phyloP scores from a whole-genome alignment of 2,113 vertebrate genomes.

The Dunckerocampus dactyliophorus region DNA sequence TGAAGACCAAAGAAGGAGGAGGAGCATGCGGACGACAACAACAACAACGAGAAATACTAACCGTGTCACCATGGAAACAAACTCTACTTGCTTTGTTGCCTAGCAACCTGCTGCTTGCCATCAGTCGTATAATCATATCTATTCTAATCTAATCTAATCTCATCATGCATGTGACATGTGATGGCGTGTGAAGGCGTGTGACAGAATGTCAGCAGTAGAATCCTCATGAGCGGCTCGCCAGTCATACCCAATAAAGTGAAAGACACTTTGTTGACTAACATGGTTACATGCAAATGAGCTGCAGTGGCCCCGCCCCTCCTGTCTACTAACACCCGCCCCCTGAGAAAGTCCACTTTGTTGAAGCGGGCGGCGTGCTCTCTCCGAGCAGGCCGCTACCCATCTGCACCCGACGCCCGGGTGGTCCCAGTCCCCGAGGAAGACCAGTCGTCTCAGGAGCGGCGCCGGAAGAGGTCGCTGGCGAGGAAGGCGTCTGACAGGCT shows the following conservation, averaged over 20 bases:
- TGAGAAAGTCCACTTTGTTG: constrained; percentile 54
- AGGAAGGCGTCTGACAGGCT: constrained; percentile 60
- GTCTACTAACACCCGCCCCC: constrained; percentile 4
- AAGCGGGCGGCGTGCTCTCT: constrained; percentile 83
- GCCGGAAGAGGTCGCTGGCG: constrained; percentile 81
- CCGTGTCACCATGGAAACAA: constrained; percentile 46
- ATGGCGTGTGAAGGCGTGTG: too few relatives aligned
- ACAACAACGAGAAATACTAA: constrained; percentile 83
- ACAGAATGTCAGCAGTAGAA: too few relatives aligned
- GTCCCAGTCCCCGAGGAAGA: constrained; percentile 80
- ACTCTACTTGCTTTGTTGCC: constrained; percentile 6
- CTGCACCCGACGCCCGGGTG: constrained; percentile 79
- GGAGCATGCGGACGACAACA: constrained; percentile 68
- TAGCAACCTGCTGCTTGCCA: constrained; percentile 3
- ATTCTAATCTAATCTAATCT: too few relatives aligned
- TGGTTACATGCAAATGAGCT: background rate
- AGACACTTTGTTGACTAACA: constrained; percentile 1
- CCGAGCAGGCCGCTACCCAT: constrained; percentile 85
- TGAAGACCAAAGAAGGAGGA: constrained; percentile 69
- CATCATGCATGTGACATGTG: too few relatives aligned
- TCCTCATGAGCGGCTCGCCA: too few relatives aligned
- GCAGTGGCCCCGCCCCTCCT: constrained; percentile 21
- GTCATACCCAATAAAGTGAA: too few relatives aligned
- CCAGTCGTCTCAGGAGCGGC: constrained; percentile 72
- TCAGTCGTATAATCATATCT: too few relatives aligned